These are phyloP conservation scores for Folsomia manolachei DNA, from an alignment of 2,888 invertebrate species.

Conservation along the genomic window DNA sequence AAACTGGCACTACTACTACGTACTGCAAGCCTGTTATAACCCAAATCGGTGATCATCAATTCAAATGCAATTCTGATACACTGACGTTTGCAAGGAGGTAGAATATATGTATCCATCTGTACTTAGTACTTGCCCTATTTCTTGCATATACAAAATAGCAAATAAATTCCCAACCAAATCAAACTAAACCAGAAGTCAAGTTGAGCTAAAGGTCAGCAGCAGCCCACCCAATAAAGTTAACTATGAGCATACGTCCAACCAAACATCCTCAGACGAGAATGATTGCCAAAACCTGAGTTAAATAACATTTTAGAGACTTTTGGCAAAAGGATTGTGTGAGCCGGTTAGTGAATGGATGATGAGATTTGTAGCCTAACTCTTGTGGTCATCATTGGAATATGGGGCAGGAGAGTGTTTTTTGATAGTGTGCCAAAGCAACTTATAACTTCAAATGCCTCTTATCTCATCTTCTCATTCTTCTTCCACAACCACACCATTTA, in stretches of 20 bases:
- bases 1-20: neutral
- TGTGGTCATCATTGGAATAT: constrained; percentile 2
- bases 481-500: neutral
- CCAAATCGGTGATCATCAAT: too few species aligned
- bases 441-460: too few species aligned
- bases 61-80: too few species aligned
- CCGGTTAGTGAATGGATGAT: too few species aligned
- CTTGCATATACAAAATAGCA: neutral
- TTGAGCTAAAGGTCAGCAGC: neutral
- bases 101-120: too few species aligned
- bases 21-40: neutral
- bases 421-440: constrained; percentile 13
- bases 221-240: too few species aligned
- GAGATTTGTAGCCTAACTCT: too few species aligned
- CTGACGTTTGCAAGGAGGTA: too few species aligned
- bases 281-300: constrained; percentile 4
- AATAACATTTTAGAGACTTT: neutral
- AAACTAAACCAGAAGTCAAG: neutral
- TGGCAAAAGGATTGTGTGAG: constrained; percentile 2
- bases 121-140: constrained; percentile 10
- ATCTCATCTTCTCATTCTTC: constrained; percentile 4
- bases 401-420: constrained; percentile 21
- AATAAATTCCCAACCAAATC: neutral
- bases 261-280: constrained; percentile 3
- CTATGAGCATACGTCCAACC: too few species aligned